Evolutionary conservation across 1,140 invertebrate genomes (phyloP), one percentile per base, ranked within the genome.

Genomic region (Drosophila biarmipes): DNA sequence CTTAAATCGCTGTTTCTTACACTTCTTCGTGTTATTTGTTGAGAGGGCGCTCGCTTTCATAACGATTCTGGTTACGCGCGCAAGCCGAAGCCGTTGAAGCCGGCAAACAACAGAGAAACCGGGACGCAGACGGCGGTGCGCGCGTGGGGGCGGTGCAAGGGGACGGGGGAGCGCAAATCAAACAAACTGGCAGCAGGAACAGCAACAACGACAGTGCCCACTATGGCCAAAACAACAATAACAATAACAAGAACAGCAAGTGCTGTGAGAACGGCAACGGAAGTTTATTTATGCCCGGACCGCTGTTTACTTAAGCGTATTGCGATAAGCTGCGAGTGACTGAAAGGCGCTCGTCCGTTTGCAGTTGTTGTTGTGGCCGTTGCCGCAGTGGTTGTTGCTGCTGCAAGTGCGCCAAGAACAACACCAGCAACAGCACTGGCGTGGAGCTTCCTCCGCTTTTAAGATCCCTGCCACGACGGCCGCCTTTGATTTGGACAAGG

Each of bases 201-300:
- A 45, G 46, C 15, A 68, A 72, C 45, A 62, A 53, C 27, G 51
- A 53, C 34, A 61, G 56, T 24, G 5, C 24, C 5, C 49, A 76
- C 52, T 38, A 64, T 35, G 40, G 59, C 57, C 15, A 38, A 38
- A 40, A 40, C 34, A 74, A 59, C 37, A 43, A 27, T 11, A 43
- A 46, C 10, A 24, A 66, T 8, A 68, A 71, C 49, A 71, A 52
- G 10, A 57, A 69, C 17, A 68, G 63, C 63, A 64, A 64, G 42
- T 56, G 55, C 51, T 46, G 61, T 35, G 51, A 61, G 38, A 55
- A 78, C 62, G 55, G 42, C 84, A 89, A 89, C 84, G 84, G 84
- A 89, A 89, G 84, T 89, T 89, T 89, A 84, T 87, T 87, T 87
- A 87, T 89, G 84, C 75, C 78, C 46, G 62, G 55, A 55, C 66